Percentiles rank a stretch among this genome's conserved stretches.
Conservation (phyloP, 2,797 vertebrate genomes). For the Alcedo atthis region DNA sequence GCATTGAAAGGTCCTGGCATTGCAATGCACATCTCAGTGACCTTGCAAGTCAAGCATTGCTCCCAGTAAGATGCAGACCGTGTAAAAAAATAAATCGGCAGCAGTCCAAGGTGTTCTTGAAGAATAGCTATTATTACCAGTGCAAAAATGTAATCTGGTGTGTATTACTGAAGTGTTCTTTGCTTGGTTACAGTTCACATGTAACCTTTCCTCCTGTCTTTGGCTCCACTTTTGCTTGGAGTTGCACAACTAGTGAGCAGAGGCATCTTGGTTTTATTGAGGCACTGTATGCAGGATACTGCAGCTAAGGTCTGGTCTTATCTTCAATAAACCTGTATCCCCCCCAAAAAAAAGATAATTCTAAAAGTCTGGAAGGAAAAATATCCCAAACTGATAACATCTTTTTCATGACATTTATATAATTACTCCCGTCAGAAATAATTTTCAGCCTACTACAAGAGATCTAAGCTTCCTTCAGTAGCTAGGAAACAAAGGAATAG, state of each 20-base stretch:
- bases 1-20: not conserved
- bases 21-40: not conserved
- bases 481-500: slow-evolving; percentile 69
- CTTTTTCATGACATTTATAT: slow-evolving; percentile 68
- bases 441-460: slow-evolving; percentile 53
- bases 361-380: not conserved
- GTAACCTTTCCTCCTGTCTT: slow-evolving; percentile 52
- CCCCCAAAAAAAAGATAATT: slow-evolving; percentile 17
- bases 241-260: not conserved
- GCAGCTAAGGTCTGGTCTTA: slow-evolving; percentile 53
- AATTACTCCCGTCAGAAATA: slow-evolving; percentile 72
- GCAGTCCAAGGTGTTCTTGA: slow-evolving; percentile 46
- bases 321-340: slow-evolving; percentile 43
- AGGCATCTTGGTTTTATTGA: not conserved
- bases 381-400: slow-evolving; percentile 26
- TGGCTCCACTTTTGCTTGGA: slow-evolving; percentile 3
- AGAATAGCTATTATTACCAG: slow-evolving; percentile 49
- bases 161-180: not conserved
- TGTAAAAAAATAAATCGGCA: slow-evolving; percentile 60
- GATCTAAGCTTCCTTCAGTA: slow-evolving; percentile 47
- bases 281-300: not conserved
- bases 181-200: slow-evolving; percentile 42
- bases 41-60: slow-evolving; percentile 38
- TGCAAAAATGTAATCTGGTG: slow-evolving; percentile 39
- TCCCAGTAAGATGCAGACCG: not conserved